Percentiles rank a stretch among this genome's conserved stretches.
phyloP scores from a whole-genome alignment of 2,113 vertebrate genomes.

The Perca schrenkii region DNA sequence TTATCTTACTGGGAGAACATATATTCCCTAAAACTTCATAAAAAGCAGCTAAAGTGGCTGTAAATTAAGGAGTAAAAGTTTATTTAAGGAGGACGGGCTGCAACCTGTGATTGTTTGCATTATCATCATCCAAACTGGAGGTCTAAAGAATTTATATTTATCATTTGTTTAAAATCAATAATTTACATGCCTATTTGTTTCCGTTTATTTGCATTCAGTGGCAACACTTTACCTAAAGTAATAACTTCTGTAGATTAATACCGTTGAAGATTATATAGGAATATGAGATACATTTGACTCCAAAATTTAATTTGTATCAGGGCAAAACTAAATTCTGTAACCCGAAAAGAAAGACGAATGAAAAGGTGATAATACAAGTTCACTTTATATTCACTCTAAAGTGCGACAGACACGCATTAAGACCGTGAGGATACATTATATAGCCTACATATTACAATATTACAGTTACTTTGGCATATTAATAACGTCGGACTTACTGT shows the following conservation, averaged over 20 bases:
- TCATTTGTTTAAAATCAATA: not conserved
- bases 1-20: not conserved
- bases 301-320: not conserved
- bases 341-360: not conserved
- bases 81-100: not conserved
- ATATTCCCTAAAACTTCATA: not conserved
- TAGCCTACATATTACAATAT: not conserved
- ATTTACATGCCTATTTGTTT: not conserved
- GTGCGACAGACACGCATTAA: not conserved
- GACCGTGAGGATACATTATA: not conserved
- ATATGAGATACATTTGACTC: not conserved
- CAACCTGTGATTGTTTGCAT: not conserved
- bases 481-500: constrained; percentile 59
- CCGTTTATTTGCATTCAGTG: not conserved
- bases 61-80: not conserved
- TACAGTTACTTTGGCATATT: not conserved
- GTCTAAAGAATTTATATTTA: not conserved
- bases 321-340: not conserved
- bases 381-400: not conserved
- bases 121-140: not conserved
- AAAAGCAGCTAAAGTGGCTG: not conserved
- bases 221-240: not conserved
- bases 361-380: not conserved
- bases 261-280: not conserved
- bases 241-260: not conserved